These are phyloP conservation scores for Oryzias javanicus DNA, from an alignment of 2,113 vertebrate species.

Conservation along the genomic window DNA sequence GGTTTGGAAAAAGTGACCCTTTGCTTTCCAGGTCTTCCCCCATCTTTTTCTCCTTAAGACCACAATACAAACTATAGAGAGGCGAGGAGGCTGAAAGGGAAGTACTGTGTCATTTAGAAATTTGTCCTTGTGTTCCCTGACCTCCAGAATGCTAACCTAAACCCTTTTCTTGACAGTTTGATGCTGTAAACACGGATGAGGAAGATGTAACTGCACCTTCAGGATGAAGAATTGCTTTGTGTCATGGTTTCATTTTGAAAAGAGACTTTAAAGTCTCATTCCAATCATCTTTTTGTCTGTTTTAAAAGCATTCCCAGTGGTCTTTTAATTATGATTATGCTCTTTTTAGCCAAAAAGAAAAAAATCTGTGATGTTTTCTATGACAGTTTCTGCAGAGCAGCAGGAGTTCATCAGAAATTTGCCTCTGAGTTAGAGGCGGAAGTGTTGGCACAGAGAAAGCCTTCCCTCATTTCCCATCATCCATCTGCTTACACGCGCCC, in stretches of 20 bases:
- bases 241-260: not conserved
- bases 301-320: too few species aligned
- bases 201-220: slow-evolving; percentile 19
- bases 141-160: slow-evolving; percentile 58
- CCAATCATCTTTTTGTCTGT: too few species aligned
- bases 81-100: slow-evolving; percentile 46
- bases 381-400: too few species aligned
- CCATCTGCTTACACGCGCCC: too few species aligned
- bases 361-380: too few species aligned
- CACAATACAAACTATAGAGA: slow-evolving; percentile 58
- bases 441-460: too few species aligned
- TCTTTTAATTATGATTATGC: too few species aligned
- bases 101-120: slow-evolving; percentile 70
- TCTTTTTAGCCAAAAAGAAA: too few species aligned
- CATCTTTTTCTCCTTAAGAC: slow-evolving; percentile 16
- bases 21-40: slow-evolving; percentile 15
- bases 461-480: too few species aligned
- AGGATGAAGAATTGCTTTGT: not conserved
- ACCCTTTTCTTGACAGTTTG: slow-evolving; percentile 55
- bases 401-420: too few species aligned
- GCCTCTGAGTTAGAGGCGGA: too few species aligned
- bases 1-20: slow-evolving; percentile 21
- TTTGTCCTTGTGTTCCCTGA: slow-evolving; percentile 68
- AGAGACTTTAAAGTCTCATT: too few species aligned
- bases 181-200: slow-evolving; percentile 27